Evolutionary conservation across 2,113 vertebrate genomes (phyloP).

Genomic region (Ptychochromis oligacanthus): DNA sequence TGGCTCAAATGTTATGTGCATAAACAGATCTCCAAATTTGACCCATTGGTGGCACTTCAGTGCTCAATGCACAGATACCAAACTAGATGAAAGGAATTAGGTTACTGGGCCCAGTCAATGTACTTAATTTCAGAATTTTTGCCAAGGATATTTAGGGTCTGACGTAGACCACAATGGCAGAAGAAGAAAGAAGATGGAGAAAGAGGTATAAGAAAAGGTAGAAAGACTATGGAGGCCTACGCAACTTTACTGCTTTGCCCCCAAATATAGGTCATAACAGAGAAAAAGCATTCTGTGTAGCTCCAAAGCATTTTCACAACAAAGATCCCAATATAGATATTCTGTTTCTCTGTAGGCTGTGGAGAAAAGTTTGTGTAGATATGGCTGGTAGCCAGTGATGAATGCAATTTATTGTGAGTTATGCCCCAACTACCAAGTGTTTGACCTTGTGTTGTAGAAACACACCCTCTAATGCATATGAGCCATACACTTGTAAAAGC

Average conservation of each 20-base stretch:
- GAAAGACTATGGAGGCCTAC: background rate
- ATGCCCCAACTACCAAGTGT: conserved; percentile 37
- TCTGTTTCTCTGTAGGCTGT: conserved; percentile 16
- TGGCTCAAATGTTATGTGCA: too few species aligned
- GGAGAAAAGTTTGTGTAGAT: conserved; percentile 5
- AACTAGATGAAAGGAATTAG: background rate
- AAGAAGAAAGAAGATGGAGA: background rate
- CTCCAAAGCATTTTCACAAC: conserved; percentile 30
- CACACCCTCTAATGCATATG: conserved; percentile 34
- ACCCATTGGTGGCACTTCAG: background rate
- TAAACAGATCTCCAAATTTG: too few species aligned
- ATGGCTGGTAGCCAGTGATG: conserved; percentile 49
- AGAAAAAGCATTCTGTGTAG: conserved; percentile 46
- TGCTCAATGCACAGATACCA: background rate
- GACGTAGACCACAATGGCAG: background rate
- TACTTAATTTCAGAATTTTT: background rate
- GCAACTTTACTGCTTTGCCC: background rate
- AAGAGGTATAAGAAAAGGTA: background rate
- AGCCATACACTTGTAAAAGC: conserved; percentile 8
- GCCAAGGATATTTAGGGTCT: background rate
- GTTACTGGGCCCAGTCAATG: background rate
- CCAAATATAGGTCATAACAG: conserved; percentile 43
- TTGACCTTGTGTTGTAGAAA: conserved; percentile 62
- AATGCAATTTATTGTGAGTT: conserved; percentile 47
- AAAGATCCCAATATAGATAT: conserved; percentile 62